phyloP scores from a whole-genome alignment of 1,140 invertebrate species.

The Neelides sp. region DNA sequence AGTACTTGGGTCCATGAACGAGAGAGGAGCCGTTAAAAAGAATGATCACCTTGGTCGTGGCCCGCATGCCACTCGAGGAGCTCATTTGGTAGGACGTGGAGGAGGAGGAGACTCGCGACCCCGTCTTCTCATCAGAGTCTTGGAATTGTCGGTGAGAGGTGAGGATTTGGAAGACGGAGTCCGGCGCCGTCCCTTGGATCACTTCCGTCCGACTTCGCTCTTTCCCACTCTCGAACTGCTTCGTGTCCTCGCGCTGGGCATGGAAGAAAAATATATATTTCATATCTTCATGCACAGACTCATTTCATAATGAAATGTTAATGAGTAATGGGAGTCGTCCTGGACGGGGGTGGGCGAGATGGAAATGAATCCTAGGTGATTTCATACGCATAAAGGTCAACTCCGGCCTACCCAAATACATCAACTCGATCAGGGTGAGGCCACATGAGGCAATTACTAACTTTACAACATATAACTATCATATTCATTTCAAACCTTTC shows the following conservation, averaged over 20 bases:
- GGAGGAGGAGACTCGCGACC: slow-evolving; percentile 9
- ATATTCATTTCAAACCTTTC: too few relatives aligned
- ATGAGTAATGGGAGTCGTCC: too few relatives aligned
- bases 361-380: too few relatives aligned
- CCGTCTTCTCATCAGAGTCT: slow-evolving; percentile 15
- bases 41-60: slow-evolving; percentile 25
- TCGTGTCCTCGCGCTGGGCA: slow-evolving; percentile 25
- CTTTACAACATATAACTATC: too few relatives aligned
- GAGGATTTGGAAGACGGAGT: slow-evolving; percentile 27
- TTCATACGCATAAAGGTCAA: too few relatives aligned
- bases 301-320: too few relatives aligned
- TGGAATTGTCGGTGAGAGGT: slow-evolving; percentile 25
- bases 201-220: slow-evolving; percentile 28
- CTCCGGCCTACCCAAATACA: too few relatives aligned
- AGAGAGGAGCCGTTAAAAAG: not conserved
- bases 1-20: too few relatives aligned
- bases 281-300: too few relatives aligned
- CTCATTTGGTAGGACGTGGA: slow-evolving; percentile 30
- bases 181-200: slow-evolving; percentile 28
- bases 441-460: too few relatives aligned
- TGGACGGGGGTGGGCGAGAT: too few relatives aligned
- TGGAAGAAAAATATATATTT: not conserved
- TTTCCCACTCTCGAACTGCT: slow-evolving; percentile 19
- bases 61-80: slow-evolving; percentile 22
- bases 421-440: too few relatives aligned